Conservation (phyloP, 2,113 vertebrate genomes). For the Nibea albiflora region DNA sequence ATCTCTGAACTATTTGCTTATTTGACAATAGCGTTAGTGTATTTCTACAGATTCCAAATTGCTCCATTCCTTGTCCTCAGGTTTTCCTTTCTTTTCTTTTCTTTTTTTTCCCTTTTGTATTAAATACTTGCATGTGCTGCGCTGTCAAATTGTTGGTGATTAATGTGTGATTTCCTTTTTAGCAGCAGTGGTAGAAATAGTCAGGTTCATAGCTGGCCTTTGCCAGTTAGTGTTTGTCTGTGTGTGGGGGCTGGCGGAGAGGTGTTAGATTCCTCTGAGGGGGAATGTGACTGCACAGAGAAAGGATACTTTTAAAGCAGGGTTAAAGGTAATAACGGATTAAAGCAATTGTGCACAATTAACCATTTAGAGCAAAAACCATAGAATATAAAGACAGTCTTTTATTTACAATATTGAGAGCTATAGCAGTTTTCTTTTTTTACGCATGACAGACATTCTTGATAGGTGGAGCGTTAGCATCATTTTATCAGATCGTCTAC, state of each 20-base stretch:
- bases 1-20: slow-evolving; percentile 15
- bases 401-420: not conserved
- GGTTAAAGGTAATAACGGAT: slow-evolving; percentile 55
- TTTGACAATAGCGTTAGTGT: not conserved
- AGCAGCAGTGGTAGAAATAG: slow-evolving; percentile 64
- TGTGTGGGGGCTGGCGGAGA: slow-evolving; percentile 39
- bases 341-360: slow-evolving; percentile 36
- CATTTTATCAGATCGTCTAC: not conserved
- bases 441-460: not conserved
- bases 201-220: slow-evolving; percentile 38
- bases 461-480: not conserved
- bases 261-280: slow-evolving; percentile 73
- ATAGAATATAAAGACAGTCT: not conserved
- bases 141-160: slow-evolving; percentile 24
- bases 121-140: not conserved
- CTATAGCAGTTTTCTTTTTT: not conserved
- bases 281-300: slow-evolving; percentile 40
- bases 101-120: not conserved
- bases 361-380: slow-evolving; percentile 7
- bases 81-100: slow-evolving; percentile 7
- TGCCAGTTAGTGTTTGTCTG: slow-evolving; percentile 44
- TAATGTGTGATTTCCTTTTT: slow-evolving; percentile 59
- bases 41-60: slow-evolving; percentile 58
- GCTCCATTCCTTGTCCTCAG: not conserved
- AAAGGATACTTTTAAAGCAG: slow-evolving; percentile 48